Evolutionary conservation across 2,888 invertebrate species (phyloP).

Genomic region (Platypus cylindrus): DNA sequence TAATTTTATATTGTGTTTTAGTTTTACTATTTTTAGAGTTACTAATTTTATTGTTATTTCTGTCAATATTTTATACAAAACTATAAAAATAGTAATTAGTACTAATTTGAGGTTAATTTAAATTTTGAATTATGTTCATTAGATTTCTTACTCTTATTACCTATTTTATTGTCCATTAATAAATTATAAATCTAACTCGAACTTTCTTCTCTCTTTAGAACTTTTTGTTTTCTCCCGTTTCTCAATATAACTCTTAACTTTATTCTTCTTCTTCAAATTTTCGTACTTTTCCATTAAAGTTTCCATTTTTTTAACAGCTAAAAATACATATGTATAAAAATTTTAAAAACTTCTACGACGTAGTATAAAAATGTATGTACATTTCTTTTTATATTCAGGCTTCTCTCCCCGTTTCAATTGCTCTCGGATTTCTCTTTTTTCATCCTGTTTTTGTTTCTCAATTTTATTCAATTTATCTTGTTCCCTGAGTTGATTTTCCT

Average conservation of each 20-base stretch:
- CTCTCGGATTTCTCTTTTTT: constrained; percentile 44
- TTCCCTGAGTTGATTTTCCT: constrained; percentile 66
- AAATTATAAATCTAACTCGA: no score
- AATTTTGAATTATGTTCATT: no score
- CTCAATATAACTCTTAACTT: constrained; percentile 68
- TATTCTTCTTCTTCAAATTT: constrained; percentile 63
- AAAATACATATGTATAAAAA: constrained; percentile 27
- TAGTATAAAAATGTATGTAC: constrained; percentile 36
- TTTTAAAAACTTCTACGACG: constrained; percentile 6
- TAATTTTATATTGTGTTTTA: no score
- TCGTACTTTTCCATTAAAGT: constrained; percentile 69
- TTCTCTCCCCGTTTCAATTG: constrained; percentile 54
- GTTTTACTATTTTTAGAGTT: no score
- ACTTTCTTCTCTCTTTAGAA: constrained; percentile 25
- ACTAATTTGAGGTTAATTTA: no score
- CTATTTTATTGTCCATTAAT: no score
- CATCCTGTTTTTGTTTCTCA: constrained; percentile 40
- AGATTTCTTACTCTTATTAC: no score
- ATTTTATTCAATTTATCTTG: constrained; percentile 44
- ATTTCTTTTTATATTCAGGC: constrained; percentile 60
- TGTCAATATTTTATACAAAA: no score
- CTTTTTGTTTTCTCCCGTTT: constrained; percentile 66
- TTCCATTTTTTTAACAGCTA: constrained; percentile 66
- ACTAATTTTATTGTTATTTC: no score
- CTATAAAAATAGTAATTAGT: no score